phyloP scores from a whole-genome alignment of 2,888 invertebrate species.

The Lymantria monacha region DNA sequence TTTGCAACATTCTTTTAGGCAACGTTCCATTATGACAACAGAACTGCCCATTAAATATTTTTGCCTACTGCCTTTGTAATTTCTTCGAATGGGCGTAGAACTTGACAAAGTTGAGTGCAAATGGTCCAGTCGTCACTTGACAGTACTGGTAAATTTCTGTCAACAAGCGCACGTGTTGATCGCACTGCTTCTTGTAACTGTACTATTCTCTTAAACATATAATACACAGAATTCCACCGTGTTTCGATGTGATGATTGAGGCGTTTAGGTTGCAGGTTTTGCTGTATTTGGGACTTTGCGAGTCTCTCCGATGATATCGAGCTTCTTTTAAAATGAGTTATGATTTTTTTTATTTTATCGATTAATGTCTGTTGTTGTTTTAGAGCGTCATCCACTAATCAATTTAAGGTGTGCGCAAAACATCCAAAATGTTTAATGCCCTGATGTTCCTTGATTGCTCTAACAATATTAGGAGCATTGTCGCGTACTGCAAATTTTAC shows the following conservation, averaged over 20 bases:
- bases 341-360: slow-evolving; percentile 6
- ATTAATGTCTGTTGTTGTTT: neutral
- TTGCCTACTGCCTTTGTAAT: slow-evolving; percentile 22
- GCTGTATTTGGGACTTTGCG: neutral
- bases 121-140: neutral
- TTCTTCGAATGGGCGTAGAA: slow-evolving; percentile 28
- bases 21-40: slow-evolving; percentile 27
- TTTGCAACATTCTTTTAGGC: slow-evolving; percentile 12
- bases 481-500: slow-evolving; percentile 6
- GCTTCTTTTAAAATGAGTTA: slow-evolving; percentile 2
- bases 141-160: neutral
- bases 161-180: neutral
- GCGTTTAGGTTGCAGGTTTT: neutral
- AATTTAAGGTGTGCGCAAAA: slow-evolving; percentile 20
- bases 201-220: neutral
- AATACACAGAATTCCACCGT: neutral
- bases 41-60: slow-evolving; percentile 29
- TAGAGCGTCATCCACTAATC: slow-evolving; percentile 13
- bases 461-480: slow-evolving; percentile 20
- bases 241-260: neutral
- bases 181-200: neutral
- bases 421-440: slow-evolving; percentile 23
- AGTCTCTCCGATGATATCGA: neutral
- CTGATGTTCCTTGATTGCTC: slow-evolving; percentile 10
- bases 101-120: slow-evolving; percentile 1